Evolutionary conservation across 2,888 invertebrate species (phyloP), one percentile per base, ranked within the genome.

Genomic region (Standfussiana lucernea): DNA sequence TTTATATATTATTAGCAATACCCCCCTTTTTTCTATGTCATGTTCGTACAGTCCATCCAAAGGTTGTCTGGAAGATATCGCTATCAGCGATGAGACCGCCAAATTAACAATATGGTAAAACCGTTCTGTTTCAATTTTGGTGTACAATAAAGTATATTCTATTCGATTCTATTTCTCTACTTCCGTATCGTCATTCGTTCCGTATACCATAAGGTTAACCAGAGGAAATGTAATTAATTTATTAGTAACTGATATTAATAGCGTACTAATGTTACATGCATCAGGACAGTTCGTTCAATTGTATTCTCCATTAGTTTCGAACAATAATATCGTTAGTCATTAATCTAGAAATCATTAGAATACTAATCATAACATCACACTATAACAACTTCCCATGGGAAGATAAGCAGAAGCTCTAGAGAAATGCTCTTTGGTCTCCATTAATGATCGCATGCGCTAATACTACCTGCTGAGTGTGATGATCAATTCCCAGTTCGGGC

Each of bases 271-370:
- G 32, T 28, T 21, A 24, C 32, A 65, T 18, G 21, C 6, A 45
- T 1, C 24, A 45, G 32, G 28, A 35, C 15, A 75, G 37, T 62
- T 35, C 47, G 11, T 35, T 69, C 28, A 28, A 81, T 75, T 75
- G 62, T 65, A 10, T 79, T 75, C 75, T 47, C 35, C 65, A 67
- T 56, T 64, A 35, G 64, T 7, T 81, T 47, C n/a, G 10, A 53
- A 53, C 66, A 80, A 62, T 68, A 45, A 45, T 40, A 65, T 59
- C 40, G 59, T 68, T 74, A 56, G 15, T 68, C 21, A 45, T 79
- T 66, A 42, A 70, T 79, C 24, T 71, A 28, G 10, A 45, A n/a
- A 42, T 64, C 47, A 68, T 50, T 65, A 68, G 47, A 66, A 66
- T 61, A 32, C 65, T 47, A 61, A 65, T 21, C 3, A n/a, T 24